Evolutionary conservation across 2,888 invertebrate genomes (phyloP), one percentile per base, ranked within the genome.

Genomic region (Aproaerema taeniolella): DNA sequence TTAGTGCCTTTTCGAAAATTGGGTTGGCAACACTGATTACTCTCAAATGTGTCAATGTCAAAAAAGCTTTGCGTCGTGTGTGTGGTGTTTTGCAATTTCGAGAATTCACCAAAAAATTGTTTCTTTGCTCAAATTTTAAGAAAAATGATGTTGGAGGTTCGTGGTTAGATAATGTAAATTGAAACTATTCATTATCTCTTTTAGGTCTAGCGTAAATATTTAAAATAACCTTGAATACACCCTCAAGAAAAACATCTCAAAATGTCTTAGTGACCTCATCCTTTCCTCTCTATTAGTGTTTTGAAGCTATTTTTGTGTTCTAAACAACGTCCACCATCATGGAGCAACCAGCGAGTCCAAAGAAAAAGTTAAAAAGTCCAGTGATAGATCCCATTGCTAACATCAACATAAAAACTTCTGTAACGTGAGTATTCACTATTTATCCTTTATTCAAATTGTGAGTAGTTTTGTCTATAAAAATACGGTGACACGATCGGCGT

Each of bases 351-450:
- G 51, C 50, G 12, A 74, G 66, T 36, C 70, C 74, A 35, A 62
- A 58, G 25, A 78, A 73, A 52, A 77, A 73, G 53, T 45, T 69
- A 7, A 76, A 67, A 51, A 78, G 71, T 42, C 73, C 72, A 15
- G 51, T 60, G 14, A 55, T 61, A 43, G 76, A 76, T 38, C 40
- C 46, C 36, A 51, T 47, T 38, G 39, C 63, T 31, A 79, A 80
- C 52, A 61, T 67, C 13, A 83, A 80, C 31, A 9, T 13, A 9
- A 41, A 37, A 61, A 76, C 74, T 1, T 79, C 80, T 6, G 61
- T 86, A 52, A 80, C 78, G 85, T 86, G 61, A 74, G 85, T 74
- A 36, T 41, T 20, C 9, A 26, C 14, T 24, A 1, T 12, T n/a
- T n/a, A n/a, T n/a, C n/a, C n/a, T n/a, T n/a, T n/a, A n/a, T n/a